Evolutionary conservation across 2,113 vertebrate genomes (phyloP), one percentile per base, ranked within the genome.

Genomic region (Haemorhous mexicanus): DNA sequence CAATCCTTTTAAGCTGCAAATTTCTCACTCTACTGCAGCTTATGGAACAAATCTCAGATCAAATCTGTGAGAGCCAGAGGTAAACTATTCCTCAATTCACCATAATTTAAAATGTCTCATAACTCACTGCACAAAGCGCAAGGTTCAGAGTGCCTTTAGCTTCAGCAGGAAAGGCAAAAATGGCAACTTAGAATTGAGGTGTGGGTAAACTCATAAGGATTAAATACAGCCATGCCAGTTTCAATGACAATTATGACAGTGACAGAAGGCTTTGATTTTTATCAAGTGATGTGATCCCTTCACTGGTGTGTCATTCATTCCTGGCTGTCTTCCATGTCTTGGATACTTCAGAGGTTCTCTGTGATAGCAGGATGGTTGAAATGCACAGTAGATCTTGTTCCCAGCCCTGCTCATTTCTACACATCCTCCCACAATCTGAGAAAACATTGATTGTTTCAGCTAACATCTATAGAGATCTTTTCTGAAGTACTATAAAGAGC

Each of bases 51-150:
- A 89, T 89, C 89, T 87, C 47, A 70, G 72, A 83, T 79, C 77
- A 75, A 79, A 91, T 69, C 76, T 41, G 43, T 55, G 72, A 91
- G 66, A 87, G 50, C 21, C 69, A 93, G 73, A 24, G 88, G 68
- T 83, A 94, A 95, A 95, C 81, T 67, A 84, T 83, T 91, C 74
- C 44, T 86, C n/a, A 69, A 41, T 64, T 47, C 39, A 91, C 63
- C 72, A 41, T 81, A 92, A 84, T 94, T 96, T 95, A 92, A 94
- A 90, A 72, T 82, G 56, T 58, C 87, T 95, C 84, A 46, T 69
- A 94, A 75, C 52, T 87, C 72, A 72, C 46, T 75, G 41, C 62
- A 67, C 37, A 70, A 74, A 82, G 61, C 46, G 37, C 70, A 83
- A 52, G 13, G 84, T 92, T 78, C 50, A 78, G 61, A 66, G 37